Evolutionary conservation across 23 tunicate species (phyloP).

Genomic region (Halocynthia aurantium): DNA sequence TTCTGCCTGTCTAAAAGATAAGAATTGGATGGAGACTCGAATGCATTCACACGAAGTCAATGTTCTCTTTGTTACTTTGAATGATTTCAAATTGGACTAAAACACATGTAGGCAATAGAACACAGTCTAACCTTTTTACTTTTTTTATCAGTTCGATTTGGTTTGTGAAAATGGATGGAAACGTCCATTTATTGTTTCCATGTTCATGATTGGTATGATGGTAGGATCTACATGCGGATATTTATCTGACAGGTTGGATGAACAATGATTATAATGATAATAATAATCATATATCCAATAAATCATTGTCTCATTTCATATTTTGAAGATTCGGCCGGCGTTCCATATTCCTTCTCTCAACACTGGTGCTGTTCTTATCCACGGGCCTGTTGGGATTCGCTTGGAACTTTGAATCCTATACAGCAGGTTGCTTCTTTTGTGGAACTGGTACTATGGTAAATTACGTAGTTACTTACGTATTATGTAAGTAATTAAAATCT

Average conservation of each 20-base stretch:
- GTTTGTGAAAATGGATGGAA: slow-evolving; percentile 15
- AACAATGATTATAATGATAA: too few relatives aligned
- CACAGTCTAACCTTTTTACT: too few relatives aligned
- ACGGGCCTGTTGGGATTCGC: neutral
- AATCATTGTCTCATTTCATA: neutral
- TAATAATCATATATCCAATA: neutral
- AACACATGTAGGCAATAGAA: too few relatives aligned
- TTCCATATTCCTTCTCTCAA: slow-evolving; percentile 8
- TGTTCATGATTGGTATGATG: slow-evolving; percentile 20
- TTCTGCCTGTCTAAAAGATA: too few relatives aligned
- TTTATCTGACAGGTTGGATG: slow-evolving; percentile 27
- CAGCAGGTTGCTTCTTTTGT: neutral
- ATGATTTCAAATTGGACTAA: too few relatives aligned
- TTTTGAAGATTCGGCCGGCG: slow-evolving; percentile 24
- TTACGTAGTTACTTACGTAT: slow-evolving; percentile 23
- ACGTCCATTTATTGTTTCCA: neutral
- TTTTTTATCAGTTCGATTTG: slow-evolving; percentile 22
- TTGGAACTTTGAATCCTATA: slow-evolving; percentile 3
- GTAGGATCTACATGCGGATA: slow-evolving; percentile 5
- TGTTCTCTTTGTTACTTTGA: too few relatives aligned
- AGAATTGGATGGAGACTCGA: too few relatives aligned
- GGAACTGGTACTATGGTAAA: slow-evolving; percentile 16
- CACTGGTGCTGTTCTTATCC: neutral
- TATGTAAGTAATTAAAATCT: slow-evolving; percentile 3
- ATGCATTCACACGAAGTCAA: too few relatives aligned